These are phyloP conservation scores for Cepaea hortensis DNA, from an alignment of 2,888 invertebrate genomes.

Conservation along the genomic window DNA sequence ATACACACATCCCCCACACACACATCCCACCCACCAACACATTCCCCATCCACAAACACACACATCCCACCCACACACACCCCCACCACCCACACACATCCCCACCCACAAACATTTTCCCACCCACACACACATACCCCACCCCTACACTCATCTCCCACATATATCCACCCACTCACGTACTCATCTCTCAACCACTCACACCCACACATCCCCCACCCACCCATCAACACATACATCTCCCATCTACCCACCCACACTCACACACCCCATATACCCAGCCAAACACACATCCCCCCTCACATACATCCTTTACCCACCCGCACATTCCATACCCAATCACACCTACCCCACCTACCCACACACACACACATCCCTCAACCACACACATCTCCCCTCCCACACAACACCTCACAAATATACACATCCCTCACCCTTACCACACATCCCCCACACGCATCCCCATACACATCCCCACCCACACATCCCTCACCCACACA, in stretches of 20 bases:
- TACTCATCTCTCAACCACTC: neutral
- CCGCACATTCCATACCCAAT: no score
- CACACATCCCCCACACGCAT: neutral
- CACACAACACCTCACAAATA: neutral
- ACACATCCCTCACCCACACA: neutral
- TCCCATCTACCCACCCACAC: no score
- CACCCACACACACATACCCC: neutral
- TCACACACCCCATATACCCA: neutral
- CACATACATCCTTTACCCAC: neutral
- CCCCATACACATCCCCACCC: no score
- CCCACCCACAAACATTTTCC: no score
- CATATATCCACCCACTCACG: neutral
- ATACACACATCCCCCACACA: no score
- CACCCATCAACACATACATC: neutral
- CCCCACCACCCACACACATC: no score
- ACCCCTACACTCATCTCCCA: neutral
- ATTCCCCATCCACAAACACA: no score
- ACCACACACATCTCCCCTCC: no score
- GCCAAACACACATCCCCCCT: neutral
- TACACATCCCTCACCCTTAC: neutral
- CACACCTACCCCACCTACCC: neutral
- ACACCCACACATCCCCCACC: neutral
- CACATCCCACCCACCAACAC: no score
- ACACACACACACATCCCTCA: neutral
- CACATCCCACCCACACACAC: no score